Base-by-base conservation (phyloP, 2,113 vertebrate species). In the Podarcis muralis region DNA sequence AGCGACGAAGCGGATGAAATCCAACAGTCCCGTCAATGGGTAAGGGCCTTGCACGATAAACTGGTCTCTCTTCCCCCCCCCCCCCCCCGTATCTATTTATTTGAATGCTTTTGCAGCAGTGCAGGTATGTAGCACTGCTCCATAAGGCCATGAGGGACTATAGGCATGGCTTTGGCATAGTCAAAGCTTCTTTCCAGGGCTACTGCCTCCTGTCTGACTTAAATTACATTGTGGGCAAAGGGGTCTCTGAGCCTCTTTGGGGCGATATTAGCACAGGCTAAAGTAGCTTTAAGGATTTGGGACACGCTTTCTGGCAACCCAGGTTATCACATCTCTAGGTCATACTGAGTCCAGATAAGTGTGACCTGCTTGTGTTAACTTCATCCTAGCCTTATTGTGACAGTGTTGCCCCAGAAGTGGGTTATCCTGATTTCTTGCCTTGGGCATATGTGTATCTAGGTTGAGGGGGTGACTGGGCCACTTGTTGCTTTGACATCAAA, bases 1-100 rank as follows among this genome's bases (percentile, higher is more conserved):
- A 75, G 95, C 94, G 15, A 43, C 84, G 9, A 97, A 97, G 90
- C 95, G 95, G 77, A 91, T 40, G 1, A 92, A 94, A 89, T 94
- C 94, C 0, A 95, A 94, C 8, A 97, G 97, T 69, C 97, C 97
- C 0, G 95, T 97, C 0, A 98, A 98, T 0, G 97, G 97, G 97
- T 98, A 91, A 94, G 96, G 23, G 7, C 27, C 32, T 65, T 6
- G n/a, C 53, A 48, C 1, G 0, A 0, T 4, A 1, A 2, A 12
- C 22, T 3, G 27, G 2, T 0, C 3, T 9, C 22, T 13, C 4
- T 43, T 6, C 1, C 40, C 6, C 35, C 23, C 25, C 30, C 8
- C 30, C 30, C 3, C 30, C 27, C 5, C 12, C 62, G 22, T 16
- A 20, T 5, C 11, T 3, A 18, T 6, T 1, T 43, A 12, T 32